Base-by-base conservation (phyloP, 2,113 vertebrate genomes). In the Rhodinocichla rosea region DNA sequence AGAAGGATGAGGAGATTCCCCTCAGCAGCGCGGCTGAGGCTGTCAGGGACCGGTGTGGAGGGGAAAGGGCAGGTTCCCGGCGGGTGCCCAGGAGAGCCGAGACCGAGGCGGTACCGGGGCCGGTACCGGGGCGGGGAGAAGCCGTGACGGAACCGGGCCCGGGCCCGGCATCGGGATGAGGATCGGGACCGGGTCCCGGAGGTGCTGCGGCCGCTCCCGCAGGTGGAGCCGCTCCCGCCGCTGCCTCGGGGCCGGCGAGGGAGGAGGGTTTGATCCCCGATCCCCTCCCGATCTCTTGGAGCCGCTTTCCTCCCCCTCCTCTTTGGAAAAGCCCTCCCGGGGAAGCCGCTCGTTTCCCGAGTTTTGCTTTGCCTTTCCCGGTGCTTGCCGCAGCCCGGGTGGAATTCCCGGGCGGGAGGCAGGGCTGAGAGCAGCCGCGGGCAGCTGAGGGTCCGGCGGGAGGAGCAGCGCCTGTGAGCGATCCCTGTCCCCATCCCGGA, bases 361-460 rank as follows among this genome's bases (percentile, higher is more conserved):
- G 19, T 26, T 52, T 20, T 28, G 16, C 17, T 76, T 35, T 37
- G 6, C 42, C 26, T 39, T 11, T 2, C 37, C 53, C 9, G 11
- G 15, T 14, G n/a, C 9, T 8, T 16, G 67, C 17, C 13, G 16
- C 9, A 6, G 59, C 9, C 30, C 1, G 47, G 15, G 52, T 7
- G 2, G 37, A 59, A 39, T 1, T 53, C 40, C 24, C 11, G 21
- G 15, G 37, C 8, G 7, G 11, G 39, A 53, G 28, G 27, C 7
- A 1, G 65, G 32, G 16, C 0, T 15, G 52, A 1, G 60, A 73
- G 57, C 57, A 12, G 56, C 6, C 13, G 14, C 2, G 56, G 68
- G 88, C 28, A 24, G 49, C 23, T 3, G 75, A 4, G 30, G 15
- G 2, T 9, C n/a, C 2, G 1, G 14, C 1, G 26, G 39, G 27